Conservation (phyloP, 2,888 invertebrate species). For the Zhuqinia jingwanae region DNA sequence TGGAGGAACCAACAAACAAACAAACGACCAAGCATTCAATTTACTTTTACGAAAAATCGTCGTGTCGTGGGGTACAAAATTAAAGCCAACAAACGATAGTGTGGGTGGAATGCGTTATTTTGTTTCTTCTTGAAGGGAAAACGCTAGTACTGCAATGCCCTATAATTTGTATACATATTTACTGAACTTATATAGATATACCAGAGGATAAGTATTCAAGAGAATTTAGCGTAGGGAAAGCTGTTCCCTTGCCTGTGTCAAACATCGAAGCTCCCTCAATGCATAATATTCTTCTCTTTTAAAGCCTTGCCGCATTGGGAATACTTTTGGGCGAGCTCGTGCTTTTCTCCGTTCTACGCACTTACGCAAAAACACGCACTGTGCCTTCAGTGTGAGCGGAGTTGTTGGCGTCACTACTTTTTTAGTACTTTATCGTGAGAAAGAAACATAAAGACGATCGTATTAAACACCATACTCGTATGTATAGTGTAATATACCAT, state of each 20-base stretch:
- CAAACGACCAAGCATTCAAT: background rate
- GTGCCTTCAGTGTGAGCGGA: background rate
- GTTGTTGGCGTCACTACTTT: background rate
- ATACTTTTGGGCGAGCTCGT: background rate
- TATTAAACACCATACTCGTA: too few relatives aligned
- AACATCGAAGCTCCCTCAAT: background rate
- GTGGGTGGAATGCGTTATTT: slow-evolving; percentile 17
- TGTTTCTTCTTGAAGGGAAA: background rate
- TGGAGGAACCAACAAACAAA: background rate
- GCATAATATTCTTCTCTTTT: background rate
- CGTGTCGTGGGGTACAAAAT: background rate
- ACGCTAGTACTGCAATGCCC: slow-evolving; percentile 2
- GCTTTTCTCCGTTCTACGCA: slow-evolving; percentile 2
- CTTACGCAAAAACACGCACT: slow-evolving; percentile 29
- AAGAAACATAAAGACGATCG: background rate
- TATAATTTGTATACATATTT: background rate
- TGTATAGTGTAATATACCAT: too few relatives aligned
- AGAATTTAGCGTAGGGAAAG: background rate
- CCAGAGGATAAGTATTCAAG: too few relatives aligned
- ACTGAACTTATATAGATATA: background rate
- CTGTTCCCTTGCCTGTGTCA: background rate
- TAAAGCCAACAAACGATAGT: background rate
- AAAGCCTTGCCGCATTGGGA: slow-evolving; percentile 29
- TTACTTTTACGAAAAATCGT: background rate
- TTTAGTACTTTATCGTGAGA: background rate